Conservation (phyloP, 1,140 invertebrate genomes). For the Lethrus apterus region DNA sequence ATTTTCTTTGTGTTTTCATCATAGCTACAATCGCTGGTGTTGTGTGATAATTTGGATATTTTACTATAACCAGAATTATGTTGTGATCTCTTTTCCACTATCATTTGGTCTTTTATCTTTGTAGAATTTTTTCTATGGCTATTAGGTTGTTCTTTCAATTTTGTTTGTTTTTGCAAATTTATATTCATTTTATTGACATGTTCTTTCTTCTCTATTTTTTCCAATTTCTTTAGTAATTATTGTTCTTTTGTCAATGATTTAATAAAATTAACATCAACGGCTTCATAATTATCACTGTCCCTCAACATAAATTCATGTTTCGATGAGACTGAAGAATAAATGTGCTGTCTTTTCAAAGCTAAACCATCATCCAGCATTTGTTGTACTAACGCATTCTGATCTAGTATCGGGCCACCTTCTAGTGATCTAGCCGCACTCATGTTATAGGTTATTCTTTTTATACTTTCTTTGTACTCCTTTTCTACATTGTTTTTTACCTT, state of each 20-base stretch:
- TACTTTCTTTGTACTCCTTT: too few species aligned
- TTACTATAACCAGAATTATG: neutral
- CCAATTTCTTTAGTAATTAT: constrained; percentile 46
- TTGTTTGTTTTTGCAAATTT: neutral
- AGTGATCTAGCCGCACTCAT: constrained; percentile 59
- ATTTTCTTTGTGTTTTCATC: too few species aligned
- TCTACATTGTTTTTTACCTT: too few species aligned
- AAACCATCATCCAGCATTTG: constrained; percentile 91
- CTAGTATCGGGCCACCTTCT: constrained; percentile 48
- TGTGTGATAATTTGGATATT: too few species aligned
- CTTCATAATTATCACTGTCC: constrained; percentile 54
- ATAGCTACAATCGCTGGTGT: too few species aligned
- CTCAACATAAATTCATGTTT: constrained; percentile 42
- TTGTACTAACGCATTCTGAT: constrained; percentile 70
- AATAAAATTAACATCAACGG: constrained; percentile 68
- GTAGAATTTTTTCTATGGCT: neutral
- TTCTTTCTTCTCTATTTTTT: neutral
- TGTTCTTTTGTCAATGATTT: constrained; percentile 80
- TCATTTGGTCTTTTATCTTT: neutral
- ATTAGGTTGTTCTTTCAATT: neutral
- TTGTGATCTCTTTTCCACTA: neutral
- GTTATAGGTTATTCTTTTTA: too few species aligned
- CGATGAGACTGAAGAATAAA: constrained; percentile 39
- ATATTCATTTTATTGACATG: neutral
- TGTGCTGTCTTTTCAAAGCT: constrained; percentile 70